These are phyloP conservation scores for Phyllotreta striolata DNA, from an alignment of 2,888 invertebrate genomes.

Conservation along the genomic window DNA sequence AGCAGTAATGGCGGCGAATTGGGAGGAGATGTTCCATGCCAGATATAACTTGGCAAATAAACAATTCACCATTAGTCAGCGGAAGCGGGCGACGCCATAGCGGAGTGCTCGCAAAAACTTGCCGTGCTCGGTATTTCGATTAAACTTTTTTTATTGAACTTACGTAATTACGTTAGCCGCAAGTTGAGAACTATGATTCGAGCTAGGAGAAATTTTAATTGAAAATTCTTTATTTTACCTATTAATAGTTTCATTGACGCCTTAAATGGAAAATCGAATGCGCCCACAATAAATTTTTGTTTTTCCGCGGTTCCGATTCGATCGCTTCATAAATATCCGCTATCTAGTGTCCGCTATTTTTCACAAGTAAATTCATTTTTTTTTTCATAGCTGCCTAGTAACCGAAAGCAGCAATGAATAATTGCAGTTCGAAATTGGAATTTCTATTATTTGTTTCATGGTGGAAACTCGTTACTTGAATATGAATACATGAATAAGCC, in stretches of 20 bases:
- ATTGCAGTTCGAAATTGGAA: constrained; percentile 34
- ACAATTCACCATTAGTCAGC: constrained; percentile 49
- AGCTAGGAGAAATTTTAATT: background rate
- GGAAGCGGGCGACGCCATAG: constrained; percentile 8
- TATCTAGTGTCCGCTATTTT: constrained; percentile 32
- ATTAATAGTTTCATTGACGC: background rate
- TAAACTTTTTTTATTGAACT: constrained; percentile 13
- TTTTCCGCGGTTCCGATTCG: constrained; percentile 22
- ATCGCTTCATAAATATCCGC: constrained; percentile 27
- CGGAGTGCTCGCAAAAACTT: constrained; percentile 11
- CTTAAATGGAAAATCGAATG: constrained; percentile 18
- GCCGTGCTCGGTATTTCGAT: constrained; percentile 11
- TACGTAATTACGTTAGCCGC: constrained; percentile 9
- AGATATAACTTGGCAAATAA: constrained; percentile 50
- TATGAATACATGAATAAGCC: constrained; percentile 30
- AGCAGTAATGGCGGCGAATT: constrained; percentile 53
- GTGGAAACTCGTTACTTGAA: constrained; percentile 31
- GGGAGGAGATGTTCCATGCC: constrained; percentile 46
- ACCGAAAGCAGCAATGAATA: constrained; percentile 35
- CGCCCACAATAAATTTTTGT: constrained; percentile 21
- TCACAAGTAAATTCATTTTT: constrained; percentile 31
- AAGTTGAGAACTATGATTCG: constrained; percentile 3
- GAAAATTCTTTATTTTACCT: constrained; percentile 1
- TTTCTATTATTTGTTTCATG: constrained; percentile 39
- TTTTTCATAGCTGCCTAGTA: constrained; percentile 16